These are phyloP conservation scores for Drosophila phalerata DNA, from an alignment of 2,888 invertebrate species.

Conservation along the genomic window DNA sequence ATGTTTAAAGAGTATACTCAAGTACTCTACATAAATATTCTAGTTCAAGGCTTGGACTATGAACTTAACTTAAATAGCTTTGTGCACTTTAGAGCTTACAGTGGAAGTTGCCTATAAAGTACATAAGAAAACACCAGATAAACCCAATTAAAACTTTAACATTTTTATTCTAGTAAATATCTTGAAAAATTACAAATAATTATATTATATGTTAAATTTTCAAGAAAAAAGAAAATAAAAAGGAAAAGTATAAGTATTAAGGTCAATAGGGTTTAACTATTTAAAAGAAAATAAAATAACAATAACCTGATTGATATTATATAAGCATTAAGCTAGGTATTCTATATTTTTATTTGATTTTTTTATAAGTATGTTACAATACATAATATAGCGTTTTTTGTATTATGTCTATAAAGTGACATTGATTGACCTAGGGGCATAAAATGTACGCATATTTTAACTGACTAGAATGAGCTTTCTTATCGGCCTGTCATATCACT, in stretches of 20 bases:
- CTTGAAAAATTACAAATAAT: too few relatives aligned
- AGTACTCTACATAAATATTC: constrained; percentile 10
- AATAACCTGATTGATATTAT: too few relatives aligned
- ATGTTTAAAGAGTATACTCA: not conserved
- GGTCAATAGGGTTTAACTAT: too few relatives aligned
- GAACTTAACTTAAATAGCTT: not conserved
- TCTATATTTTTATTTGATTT: too few relatives aligned
- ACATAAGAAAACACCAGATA: not conserved
- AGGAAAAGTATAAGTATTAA: too few relatives aligned
- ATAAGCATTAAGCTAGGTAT: too few relatives aligned
- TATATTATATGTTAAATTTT: too few relatives aligned
- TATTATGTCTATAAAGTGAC: not conserved
- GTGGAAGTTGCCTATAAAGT: not conserved
- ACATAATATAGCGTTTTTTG: not conserved
- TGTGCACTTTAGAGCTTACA: not conserved
- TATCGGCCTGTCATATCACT: constrained; percentile 43
- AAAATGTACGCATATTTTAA: constrained; percentile 1
- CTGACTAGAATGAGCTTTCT: constrained; percentile 17
- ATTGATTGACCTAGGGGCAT: constrained; percentile 39
- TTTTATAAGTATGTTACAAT: not conserved
- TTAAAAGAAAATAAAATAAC: too few relatives aligned
- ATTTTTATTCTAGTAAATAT: too few relatives aligned
- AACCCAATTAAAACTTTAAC: not conserved
- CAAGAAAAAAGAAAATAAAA: too few relatives aligned
- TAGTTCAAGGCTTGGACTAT: constrained; percentile 8